phyloP scores from a whole-genome alignment of 2,113 vertebrate species.

The Callipepla squamata region DNA sequence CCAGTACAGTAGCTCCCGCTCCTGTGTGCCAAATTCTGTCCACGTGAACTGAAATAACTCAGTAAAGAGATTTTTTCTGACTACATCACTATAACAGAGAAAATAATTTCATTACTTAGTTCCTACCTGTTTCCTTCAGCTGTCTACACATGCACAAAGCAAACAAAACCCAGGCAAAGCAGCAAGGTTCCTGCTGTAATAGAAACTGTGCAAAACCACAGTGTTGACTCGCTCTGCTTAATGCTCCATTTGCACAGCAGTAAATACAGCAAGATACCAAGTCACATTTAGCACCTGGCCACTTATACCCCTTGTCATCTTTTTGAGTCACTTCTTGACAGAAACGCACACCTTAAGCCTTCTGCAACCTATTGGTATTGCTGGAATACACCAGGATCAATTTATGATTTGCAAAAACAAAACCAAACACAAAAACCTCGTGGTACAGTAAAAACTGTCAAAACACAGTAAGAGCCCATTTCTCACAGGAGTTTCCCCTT shows the following conservation, averaged over 20 bases:
- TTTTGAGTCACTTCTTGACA: background rate
- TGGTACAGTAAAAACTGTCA: background rate
- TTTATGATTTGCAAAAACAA: background rate
- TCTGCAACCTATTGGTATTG: background rate
- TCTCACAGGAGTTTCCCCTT: background rate
- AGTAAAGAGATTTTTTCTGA: background rate
- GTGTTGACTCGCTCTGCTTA: background rate
- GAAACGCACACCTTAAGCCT: background rate
- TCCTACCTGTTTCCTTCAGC: background rate
- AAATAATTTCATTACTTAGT: background rate
- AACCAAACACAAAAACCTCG: background rate
- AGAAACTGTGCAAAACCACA: background rate
- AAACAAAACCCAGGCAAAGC: background rate
- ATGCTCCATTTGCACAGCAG: background rate
- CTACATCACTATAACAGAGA: background rate
- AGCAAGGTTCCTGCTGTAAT: background rate
- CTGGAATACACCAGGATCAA: background rate
- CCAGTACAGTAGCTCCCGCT: background rate
- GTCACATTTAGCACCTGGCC: background rate
- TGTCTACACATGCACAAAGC: background rate
- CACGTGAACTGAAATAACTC: background rate
- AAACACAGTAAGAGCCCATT: constrained; percentile 8
- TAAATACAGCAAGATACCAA: background rate
- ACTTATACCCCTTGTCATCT: background rate
- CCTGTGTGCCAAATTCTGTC: background rate